Conservation (phyloP, 2,113 vertebrate genomes). For the Carollia perspicillata region DNA sequence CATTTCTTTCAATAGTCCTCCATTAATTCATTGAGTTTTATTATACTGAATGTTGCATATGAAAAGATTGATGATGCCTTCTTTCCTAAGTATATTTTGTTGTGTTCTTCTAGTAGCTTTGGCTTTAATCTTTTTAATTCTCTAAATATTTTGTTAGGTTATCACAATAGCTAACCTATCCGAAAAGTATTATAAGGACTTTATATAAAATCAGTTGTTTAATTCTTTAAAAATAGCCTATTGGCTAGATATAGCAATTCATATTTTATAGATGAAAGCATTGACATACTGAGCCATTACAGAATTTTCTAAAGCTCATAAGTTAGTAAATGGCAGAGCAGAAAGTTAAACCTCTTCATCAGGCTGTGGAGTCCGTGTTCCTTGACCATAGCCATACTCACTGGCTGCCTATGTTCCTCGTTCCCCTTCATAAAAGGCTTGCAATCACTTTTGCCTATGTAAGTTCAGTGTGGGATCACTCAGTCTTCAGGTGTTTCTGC, state of each 20-base stretch:
- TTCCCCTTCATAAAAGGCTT: not conserved
- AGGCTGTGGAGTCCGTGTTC: not conserved
- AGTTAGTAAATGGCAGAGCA: not conserved
- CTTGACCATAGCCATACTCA: not conserved
- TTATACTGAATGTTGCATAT: not conserved
- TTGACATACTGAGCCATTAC: not conserved
- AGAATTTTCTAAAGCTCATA: not conserved
- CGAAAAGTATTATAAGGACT: not conserved
- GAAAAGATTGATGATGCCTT: not conserved
- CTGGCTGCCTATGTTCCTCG: not conserved
- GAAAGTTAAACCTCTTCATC: not conserved
- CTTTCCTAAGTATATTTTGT: not conserved
- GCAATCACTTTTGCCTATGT: not conserved
- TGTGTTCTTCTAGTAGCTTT: not conserved
- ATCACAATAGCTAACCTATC: not conserved
- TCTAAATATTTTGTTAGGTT: not conserved
- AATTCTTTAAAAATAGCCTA: not conserved
- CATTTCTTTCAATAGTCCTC: not conserved
- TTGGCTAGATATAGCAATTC: not conserved
- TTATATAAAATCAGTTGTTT: not conserved
- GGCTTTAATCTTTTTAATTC: not conserved
- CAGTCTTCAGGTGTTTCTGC: not conserved
- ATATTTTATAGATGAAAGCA: not conserved
- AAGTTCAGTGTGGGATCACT: not conserved
- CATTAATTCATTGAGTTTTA: not conserved